These are phyloP conservation scores for Dexiosoma caninum DNA, from an alignment of 2,888 invertebrate species.

Conservation along the genomic window DNA sequence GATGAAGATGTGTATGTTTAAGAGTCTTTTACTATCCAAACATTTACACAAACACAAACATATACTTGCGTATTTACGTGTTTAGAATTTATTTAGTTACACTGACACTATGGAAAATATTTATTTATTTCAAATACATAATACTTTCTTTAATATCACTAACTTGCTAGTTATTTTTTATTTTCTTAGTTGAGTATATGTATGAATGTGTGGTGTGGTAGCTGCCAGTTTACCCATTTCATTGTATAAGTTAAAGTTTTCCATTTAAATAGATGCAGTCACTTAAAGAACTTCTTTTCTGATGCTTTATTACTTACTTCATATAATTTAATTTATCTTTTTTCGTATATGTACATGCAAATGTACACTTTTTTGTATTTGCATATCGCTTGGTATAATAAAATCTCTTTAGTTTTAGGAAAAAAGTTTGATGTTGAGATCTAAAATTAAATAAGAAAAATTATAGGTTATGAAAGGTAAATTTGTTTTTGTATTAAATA, in stretches of 20 bases:
- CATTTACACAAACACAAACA: background rate
- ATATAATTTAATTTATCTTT: no score
- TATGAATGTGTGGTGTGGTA: background rate
- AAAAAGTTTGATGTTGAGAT: no score
- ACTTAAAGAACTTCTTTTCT: slow-evolving; percentile 25
- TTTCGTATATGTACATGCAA: no score
- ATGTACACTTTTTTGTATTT: no score
- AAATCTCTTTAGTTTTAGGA: no score
- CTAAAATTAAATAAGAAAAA: no score
- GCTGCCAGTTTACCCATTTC: background rate
- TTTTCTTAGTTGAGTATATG: background rate
- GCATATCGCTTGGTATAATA: no score
- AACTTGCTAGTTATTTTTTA: background rate
- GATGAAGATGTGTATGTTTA: background rate
- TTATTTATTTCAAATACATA: slow-evolving; percentile 18
- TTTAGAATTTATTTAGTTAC: slow-evolving; percentile 36
- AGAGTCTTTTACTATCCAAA: background rate
- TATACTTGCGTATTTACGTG: background rate
- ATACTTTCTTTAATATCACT: background rate
- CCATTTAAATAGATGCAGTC: slow-evolving; percentile 23
- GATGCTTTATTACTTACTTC: background rate
- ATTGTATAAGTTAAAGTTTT: background rate
- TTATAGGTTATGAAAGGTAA: no score
- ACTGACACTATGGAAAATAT: slow-evolving; percentile 35
- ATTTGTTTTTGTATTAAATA: no score